phyloP scores from a whole-genome alignment of 1,140 invertebrate genomes.

The Vollenhovia emeryi region DNA sequence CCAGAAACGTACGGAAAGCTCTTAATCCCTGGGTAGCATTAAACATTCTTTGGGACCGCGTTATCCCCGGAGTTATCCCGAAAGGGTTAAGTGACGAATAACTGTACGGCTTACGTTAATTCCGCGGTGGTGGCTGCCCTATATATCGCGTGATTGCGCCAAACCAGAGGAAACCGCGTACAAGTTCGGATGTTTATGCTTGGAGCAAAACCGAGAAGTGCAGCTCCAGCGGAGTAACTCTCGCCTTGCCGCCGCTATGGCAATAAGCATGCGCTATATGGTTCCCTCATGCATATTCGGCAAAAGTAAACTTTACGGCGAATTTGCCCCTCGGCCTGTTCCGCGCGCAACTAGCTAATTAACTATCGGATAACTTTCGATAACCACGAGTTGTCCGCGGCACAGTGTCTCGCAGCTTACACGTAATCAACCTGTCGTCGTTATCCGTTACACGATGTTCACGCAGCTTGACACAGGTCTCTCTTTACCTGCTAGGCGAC shows the following conservation, averaged over 20 bases:
- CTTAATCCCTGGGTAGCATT: conserved; percentile 47
- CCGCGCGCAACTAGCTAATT: conserved; percentile 67
- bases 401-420: not conserved
- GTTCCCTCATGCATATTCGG: conserved; percentile 54
- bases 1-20: conserved; percentile 34
- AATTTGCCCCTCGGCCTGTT: conserved; percentile 40
- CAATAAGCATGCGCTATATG: conserved; percentile 40
- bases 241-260: conserved; percentile 17
- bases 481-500: not conserved
- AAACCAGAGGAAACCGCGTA: conserved; percentile 37
- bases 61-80: conserved; percentile 43
- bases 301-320: conserved; percentile 32
- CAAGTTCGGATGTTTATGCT: conserved; percentile 63
- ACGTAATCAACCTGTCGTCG: conserved; percentile 40
- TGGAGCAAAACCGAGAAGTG: conserved; percentile 39
- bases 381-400: conserved; percentile 62
- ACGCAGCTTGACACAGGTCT: not conserved
- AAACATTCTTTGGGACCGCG: conserved; percentile 47
- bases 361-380: conserved; percentile 73
- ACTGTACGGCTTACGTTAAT: conserved; percentile 58
- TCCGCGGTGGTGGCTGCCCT: conserved; percentile 35
- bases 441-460: not conserved
- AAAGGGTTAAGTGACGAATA: conserved; percentile 61
- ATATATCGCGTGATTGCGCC: conserved; percentile 51
- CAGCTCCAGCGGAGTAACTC: conserved; percentile 46